phyloP scores from a whole-genome alignment of 1,140 invertebrate genomes.

The Eufriesea mexicana region DNA sequence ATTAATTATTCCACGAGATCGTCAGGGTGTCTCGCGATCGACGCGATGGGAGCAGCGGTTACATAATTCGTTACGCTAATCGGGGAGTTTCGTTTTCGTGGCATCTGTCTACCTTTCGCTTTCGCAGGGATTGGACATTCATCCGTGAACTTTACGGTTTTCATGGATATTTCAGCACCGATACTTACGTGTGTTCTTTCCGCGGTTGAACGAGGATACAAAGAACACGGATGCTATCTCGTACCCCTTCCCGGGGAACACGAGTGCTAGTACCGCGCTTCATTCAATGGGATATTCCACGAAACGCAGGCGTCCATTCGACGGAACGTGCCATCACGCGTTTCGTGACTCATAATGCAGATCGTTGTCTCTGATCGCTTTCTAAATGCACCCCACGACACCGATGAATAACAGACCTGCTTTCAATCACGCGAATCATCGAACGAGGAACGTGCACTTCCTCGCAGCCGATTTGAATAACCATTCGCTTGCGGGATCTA shows the following conservation, averaged over 20 bases:
- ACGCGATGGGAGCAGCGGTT: not conserved
- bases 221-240: too few relatives aligned
- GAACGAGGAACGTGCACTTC: not conserved
- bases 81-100: not conserved
- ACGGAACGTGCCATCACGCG: not conserved
- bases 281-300: not conserved
- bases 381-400: slow-evolving; percentile 7
- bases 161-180: not conserved
- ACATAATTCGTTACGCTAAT: slow-evolving; percentile 18
- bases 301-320: not conserved
- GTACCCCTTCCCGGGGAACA: too few relatives aligned
- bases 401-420: not conserved
- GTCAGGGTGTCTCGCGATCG: not conserved
- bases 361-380: not conserved
- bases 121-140: not conserved
- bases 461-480: not conserved
- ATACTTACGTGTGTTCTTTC: not conserved
- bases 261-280: too few relatives aligned
- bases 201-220: too few relatives aligned
- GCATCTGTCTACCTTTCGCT: not conserved
- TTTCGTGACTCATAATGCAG: too few relatives aligned
- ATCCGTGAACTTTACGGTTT: not conserved
- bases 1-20: not conserved
- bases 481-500: not conserved
- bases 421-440: not conserved